Conservation (phyloP, 2,888 invertebrate species). For the Ceriagrion tenellum region DNA sequence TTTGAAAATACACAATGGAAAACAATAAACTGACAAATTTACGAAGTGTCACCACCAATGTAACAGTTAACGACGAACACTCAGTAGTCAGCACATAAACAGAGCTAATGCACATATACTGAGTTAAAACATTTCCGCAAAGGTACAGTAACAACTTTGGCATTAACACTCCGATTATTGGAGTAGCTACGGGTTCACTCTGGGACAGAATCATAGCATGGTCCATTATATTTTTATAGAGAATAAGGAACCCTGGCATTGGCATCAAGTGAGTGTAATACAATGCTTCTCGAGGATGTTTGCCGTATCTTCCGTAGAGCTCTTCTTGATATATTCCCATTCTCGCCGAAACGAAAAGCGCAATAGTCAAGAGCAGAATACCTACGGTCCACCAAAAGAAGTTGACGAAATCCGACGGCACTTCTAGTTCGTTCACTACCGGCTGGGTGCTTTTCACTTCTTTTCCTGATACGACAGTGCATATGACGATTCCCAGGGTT, state of each 20-base stretch:
- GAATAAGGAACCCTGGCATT: conserved; percentile 91
- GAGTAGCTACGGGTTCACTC: conserved; percentile 82
- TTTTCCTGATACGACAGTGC: conserved; percentile 92
- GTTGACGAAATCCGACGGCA: conserved; percentile 76
- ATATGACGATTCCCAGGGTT: conserved; percentile 93
- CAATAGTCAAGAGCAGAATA: conserved; percentile 90
- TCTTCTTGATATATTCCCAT: conserved; percentile 98
- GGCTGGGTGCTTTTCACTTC: conserved; percentile 81
- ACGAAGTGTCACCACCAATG: conserved; percentile 95
- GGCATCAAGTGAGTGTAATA: conserved; percentile 95
- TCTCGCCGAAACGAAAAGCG: conserved; percentile 94
- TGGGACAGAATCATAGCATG: conserved; percentile 87
- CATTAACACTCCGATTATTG: conserved; percentile 82
- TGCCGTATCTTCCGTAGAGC: conserved; percentile 90
- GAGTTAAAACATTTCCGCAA: conserved; percentile 90
- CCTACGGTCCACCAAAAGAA: conserved; percentile 85
- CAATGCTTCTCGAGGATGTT: conserved; percentile 93
- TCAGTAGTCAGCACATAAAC: conserved; percentile 97
- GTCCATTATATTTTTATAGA: conserved; percentile 87
- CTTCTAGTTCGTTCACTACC: conserved; percentile 69
- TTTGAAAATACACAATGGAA: conserved; percentile 96
- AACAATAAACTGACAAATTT: conserved; percentile 98
- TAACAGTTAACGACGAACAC: conserved; percentile 95
- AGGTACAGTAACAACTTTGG: conserved; percentile 90
- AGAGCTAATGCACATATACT: conserved; percentile 96